Percentiles rank a stretch among this genome's conserved stretches.
Conservation (phyloP, 2,797 vertebrate genomes). For the Pipistrellus nathusii region DNA sequence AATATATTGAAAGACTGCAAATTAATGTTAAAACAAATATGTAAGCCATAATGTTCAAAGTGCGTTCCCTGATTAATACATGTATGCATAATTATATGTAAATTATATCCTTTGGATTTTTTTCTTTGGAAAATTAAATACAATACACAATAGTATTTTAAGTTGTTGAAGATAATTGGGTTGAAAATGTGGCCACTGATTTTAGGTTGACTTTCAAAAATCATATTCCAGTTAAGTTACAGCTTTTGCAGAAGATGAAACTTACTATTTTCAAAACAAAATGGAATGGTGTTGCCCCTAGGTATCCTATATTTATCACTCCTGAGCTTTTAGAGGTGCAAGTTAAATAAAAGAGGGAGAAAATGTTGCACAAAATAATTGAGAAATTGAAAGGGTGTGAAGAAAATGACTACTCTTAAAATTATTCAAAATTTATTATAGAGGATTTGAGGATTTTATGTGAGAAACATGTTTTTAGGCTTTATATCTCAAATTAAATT, state of each 20-base stretch:
- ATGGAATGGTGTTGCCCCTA: not conserved
- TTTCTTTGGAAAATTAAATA: slow-evolving; percentile 15
- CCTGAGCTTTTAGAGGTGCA: not conserved
- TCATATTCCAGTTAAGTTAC: slow-evolving; percentile 30
- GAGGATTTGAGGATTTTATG: slow-evolving; percentile 43
- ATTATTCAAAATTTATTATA: slow-evolving; percentile 8
- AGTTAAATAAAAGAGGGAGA: slow-evolving; percentile 26
- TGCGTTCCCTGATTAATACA: slow-evolving; percentile 19
- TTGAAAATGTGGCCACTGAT: slow-evolving; percentile 41
- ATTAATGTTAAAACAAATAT: slow-evolving; percentile 66
- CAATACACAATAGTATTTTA: slow-evolving; percentile 47
- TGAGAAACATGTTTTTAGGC: not conserved
- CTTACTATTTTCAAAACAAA: slow-evolving; percentile 49
- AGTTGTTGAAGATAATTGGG: slow-evolving; percentile 28
- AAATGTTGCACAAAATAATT: not conserved
- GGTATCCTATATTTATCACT: not conserved
- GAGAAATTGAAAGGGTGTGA: not conserved
- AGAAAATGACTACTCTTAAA: not conserved
- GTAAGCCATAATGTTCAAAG: slow-evolving; percentile 22
- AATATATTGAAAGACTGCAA: slow-evolving; percentile 49
- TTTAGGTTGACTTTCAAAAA: slow-evolving; percentile 53
- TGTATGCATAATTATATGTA: not conserved
- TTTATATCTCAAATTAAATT: slow-evolving; percentile 41
- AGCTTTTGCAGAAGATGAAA: slow-evolving; percentile 16
- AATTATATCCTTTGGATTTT: slow-evolving; percentile 39